Evolutionary conservation across 2,113 vertebrate species (phyloP).

Genomic region (Himantopus leucocephalus): DNA sequence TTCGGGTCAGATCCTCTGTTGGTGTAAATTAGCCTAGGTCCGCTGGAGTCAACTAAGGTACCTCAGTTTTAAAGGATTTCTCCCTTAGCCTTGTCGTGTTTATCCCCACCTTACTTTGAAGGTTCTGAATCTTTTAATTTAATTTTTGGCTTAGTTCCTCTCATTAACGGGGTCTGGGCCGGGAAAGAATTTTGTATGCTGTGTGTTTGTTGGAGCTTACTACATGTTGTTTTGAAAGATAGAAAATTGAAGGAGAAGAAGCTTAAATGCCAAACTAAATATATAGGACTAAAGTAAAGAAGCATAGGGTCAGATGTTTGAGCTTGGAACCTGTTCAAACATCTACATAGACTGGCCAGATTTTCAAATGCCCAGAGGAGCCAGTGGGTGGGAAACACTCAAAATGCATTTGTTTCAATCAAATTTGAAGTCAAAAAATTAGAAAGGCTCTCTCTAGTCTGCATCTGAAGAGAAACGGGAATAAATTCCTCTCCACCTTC

Average conservation of each 20-base stretch:
- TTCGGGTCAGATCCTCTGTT: background rate
- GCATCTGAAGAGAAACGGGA: background rate
- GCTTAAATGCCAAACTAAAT: background rate
- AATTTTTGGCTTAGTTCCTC: background rate
- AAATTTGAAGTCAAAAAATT: background rate
- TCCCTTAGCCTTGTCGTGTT: background rate
- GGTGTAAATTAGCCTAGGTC: background rate
- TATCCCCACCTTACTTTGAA: background rate
- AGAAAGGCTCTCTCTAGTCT: background rate
- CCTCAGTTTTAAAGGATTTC: background rate
- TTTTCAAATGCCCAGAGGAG: background rate
- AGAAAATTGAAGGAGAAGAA: background rate
- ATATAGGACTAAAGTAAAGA: background rate
- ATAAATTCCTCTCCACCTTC: background rate
- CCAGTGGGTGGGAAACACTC: background rate
- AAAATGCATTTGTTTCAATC: background rate
- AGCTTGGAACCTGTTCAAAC: background rate
- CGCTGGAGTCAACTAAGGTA: background rate
- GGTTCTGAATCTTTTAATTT: background rate
- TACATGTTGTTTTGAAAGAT: background rate
- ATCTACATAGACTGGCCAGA: background rate
- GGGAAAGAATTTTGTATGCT: background rate
- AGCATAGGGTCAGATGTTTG: background rate
- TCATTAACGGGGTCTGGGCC: background rate
- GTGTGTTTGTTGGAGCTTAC: background rate